phyloP scores from a whole-genome alignment of 2,797 vertebrate species.

The Avahi laniger region DNA sequence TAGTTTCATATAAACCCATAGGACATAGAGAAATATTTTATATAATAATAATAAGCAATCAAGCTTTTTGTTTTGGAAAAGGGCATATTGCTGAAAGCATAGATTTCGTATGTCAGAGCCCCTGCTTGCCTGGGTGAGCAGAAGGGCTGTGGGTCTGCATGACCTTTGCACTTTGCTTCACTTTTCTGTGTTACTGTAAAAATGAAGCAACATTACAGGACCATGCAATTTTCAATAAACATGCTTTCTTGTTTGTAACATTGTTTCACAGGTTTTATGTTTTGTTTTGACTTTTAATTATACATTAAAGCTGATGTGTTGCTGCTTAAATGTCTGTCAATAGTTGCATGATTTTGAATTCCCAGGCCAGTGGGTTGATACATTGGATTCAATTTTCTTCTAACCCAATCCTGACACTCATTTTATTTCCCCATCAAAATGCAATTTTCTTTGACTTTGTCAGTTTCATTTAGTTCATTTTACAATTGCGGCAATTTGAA shows the following conservation, averaged over 20 bases:
- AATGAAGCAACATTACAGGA: background rate
- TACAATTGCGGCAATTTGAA: background rate
- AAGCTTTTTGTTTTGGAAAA: background rate
- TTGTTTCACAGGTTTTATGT: background rate
- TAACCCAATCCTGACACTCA: background rate
- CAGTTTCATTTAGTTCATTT: background rate
- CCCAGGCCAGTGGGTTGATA: background rate
- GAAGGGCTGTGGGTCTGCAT: background rate
- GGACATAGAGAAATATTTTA: background rate
- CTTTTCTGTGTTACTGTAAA: background rate
- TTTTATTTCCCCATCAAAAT: background rate
- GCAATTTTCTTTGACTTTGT: constrained; percentile 13
- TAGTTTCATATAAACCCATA: background rate
- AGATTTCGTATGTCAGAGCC: too few relatives aligned
- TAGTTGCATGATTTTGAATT: background rate
- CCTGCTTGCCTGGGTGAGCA: background rate
- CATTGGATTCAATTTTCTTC: background rate
- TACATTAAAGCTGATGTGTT: background rate
- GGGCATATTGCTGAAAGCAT: rapidly evolving
- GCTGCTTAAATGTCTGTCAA: background rate
- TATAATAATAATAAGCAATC: background rate
- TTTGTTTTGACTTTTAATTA: background rate
- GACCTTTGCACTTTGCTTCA: background rate
- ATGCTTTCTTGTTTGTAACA: background rate
- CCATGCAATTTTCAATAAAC: background rate